Conservation (phyloP, 1,140 invertebrate genomes). For the Drosophila ambigua region DNA sequence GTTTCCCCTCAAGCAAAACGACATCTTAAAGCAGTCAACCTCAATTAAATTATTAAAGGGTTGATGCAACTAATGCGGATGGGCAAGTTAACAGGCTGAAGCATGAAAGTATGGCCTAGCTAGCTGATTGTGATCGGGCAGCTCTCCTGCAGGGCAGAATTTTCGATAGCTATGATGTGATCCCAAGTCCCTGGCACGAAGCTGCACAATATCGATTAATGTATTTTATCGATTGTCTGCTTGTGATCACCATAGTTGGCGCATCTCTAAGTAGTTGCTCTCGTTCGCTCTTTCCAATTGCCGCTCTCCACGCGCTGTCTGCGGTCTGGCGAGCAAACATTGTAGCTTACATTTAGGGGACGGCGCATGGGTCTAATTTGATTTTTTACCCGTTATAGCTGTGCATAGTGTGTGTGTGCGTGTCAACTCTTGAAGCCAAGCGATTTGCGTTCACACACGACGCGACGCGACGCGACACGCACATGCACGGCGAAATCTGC, state of each 20-base stretch:
- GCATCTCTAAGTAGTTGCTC: no score
- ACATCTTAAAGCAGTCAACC: constrained; percentile 73
- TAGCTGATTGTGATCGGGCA: no score
- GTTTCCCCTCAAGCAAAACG: constrained; percentile 18
- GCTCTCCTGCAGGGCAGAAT: no score
- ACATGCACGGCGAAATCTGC: constrained; percentile 39
- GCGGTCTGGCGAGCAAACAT: constrained; percentile 59
- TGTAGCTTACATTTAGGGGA: constrained; percentile 52
- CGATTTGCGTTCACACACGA: constrained; percentile 52
- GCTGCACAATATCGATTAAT: no score
- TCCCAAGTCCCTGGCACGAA: no score
- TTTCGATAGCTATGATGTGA: no score
- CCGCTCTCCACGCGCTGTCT: not conserved
- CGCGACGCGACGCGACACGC: constrained; percentile 20
- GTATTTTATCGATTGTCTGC: no score
- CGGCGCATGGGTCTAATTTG: constrained; percentile 61
- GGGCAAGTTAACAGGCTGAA: no score
- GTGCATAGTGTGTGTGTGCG: constrained; percentile 48
- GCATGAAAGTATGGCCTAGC: no score
- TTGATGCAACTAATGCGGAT: constrained; percentile 27
- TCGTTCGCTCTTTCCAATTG: no score
- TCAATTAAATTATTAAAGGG: constrained; percentile 78
- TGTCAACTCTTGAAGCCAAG: constrained; percentile 74
- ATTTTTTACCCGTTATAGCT: constrained; percentile 67
- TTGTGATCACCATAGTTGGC: no score